Percentiles rank a stretch among this genome's conserved stretches.
Conservation (phyloP, 2,113 vertebrate genomes). For the Oncorhynchus mykiss region DNA sequence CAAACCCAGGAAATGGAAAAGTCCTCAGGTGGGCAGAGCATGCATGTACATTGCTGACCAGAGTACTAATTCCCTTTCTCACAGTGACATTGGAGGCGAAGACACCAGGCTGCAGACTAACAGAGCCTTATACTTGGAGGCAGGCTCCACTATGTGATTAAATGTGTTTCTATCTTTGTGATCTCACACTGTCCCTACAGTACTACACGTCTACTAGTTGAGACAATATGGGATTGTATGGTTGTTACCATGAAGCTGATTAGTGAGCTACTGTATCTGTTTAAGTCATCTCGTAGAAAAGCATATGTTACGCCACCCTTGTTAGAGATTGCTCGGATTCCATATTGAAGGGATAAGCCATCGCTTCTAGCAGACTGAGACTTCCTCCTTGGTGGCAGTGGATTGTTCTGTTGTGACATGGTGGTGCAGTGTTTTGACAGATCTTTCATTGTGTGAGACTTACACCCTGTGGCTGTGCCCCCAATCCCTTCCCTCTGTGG, state of each 20-base stretch:
- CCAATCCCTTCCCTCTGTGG: conserved; percentile 35
- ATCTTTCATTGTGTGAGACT: conserved; percentile 42
- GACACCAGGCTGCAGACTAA: not conserved
- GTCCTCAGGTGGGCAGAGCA: too few relatives aligned
- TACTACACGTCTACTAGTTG: conserved; percentile 3
- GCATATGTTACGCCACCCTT: not conserved
- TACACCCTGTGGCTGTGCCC: conserved; percentile 30
- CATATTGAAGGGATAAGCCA: not conserved
- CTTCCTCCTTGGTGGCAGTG: conserved; percentile 23
- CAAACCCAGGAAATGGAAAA: too few relatives aligned
- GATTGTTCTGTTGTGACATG: conserved; percentile 21
- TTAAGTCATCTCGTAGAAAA: not conserved
- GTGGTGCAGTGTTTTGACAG: conserved; percentile 29
- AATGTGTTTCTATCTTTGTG: conserved; percentile 26
- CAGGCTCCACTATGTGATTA: conserved; percentile 27
- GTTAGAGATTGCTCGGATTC: not conserved
- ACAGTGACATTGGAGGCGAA: conserved; percentile 17
- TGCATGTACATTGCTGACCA: conserved; percentile 20
- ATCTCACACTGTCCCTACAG: conserved; percentile 25
- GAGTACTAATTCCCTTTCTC: conserved; percentile 43
- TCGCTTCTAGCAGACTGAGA: conserved; percentile 8
- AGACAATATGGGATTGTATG: conserved; percentile 5
- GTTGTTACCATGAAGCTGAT: conserved; percentile 29
- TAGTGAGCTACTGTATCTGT: not conserved
- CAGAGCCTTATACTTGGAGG: conserved; percentile 1